Evolutionary conservation across 2,888 invertebrate genomes (phyloP).

Genomic region (Seladonia tumulorum): DNA sequence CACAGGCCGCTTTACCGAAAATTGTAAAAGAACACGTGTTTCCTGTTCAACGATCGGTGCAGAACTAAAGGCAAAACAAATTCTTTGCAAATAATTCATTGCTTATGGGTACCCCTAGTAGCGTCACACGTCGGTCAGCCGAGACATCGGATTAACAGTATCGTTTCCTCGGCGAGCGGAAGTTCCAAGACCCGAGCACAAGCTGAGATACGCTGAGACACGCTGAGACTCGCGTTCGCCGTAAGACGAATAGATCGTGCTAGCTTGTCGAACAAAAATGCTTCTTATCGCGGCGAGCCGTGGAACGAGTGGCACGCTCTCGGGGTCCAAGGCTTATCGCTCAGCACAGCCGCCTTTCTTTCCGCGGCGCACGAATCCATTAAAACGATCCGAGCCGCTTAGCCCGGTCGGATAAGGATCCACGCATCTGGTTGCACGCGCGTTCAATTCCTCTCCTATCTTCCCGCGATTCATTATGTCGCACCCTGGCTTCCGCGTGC

Average conservation of each 20-base stretch:
- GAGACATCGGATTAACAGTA: conserved; percentile 9
- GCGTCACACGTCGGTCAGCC: background rate
- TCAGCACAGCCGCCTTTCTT: background rate
- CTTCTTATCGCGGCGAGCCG: background rate
- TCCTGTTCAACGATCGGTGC: too few relatives aligned
- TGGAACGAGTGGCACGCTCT: conserved; percentile 3
- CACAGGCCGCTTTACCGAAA: too few relatives aligned
- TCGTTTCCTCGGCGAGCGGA: conserved; percentile 2
- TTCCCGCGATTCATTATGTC: conserved; percentile 49
- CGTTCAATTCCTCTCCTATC: conserved; percentile 36
- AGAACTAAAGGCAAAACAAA: too few relatives aligned
- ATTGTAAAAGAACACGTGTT: too few relatives aligned
- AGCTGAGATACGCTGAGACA: background rate
- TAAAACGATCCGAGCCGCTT: background rate
- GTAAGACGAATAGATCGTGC: background rate
- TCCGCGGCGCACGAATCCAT: background rate
- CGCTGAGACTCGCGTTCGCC: background rate
- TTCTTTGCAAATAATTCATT: too few relatives aligned
- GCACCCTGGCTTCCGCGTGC: conserved; percentile 38
- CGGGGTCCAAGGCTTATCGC: background rate
- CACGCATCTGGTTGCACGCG: background rate
- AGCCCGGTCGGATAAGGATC: background rate
- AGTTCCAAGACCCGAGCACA: background rate
- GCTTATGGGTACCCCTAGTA: too few relatives aligned
- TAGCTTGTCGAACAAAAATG: background rate